phyloP scores from a whole-genome alignment of 2,113 vertebrate species.

The Hepsetus odoe region DNA sequence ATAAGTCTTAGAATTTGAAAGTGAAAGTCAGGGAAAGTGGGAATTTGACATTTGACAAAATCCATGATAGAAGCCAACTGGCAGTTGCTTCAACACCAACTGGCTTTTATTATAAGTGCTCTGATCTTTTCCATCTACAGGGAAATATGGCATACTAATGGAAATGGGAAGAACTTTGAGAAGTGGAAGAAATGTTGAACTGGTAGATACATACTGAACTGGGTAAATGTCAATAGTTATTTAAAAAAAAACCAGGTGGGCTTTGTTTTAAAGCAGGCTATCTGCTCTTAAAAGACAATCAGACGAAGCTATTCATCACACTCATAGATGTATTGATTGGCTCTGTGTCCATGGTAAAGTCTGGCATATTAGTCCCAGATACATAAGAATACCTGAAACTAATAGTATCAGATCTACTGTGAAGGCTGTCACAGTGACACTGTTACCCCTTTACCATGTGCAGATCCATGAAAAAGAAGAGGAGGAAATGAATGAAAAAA shows the following conservation, averaged over 20 bases:
- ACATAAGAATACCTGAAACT: conserved; percentile 12
- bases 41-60: too few relatives aligned
- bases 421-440: conserved; percentile 24
- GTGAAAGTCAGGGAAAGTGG: too few relatives aligned
- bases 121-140: too few relatives aligned
- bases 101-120: neutral
- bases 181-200: too few relatives aligned
- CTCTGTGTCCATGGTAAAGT: neutral
- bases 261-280: neutral
- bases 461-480: conserved; percentile 92
- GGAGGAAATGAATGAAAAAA: conserved; percentile 91
- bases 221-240: too few relatives aligned
- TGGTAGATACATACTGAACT: too few relatives aligned
- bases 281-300: neutral
- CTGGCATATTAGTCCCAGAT: neutral
- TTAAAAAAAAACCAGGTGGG: too few relatives aligned
- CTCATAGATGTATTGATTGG: too few relatives aligned
- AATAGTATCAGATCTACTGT: conserved; percentile 1
- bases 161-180: too few relatives aligned
- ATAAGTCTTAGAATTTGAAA: too few relatives aligned
- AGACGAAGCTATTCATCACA: neutral
- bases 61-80: neutral
- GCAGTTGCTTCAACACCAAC: neutral
- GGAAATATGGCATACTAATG: too few relatives aligned
- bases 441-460: conserved; percentile 35